Evolutionary conservation across 1,140 invertebrate genomes (phyloP).

Genomic region (Eriocheir sinensis): DNA sequence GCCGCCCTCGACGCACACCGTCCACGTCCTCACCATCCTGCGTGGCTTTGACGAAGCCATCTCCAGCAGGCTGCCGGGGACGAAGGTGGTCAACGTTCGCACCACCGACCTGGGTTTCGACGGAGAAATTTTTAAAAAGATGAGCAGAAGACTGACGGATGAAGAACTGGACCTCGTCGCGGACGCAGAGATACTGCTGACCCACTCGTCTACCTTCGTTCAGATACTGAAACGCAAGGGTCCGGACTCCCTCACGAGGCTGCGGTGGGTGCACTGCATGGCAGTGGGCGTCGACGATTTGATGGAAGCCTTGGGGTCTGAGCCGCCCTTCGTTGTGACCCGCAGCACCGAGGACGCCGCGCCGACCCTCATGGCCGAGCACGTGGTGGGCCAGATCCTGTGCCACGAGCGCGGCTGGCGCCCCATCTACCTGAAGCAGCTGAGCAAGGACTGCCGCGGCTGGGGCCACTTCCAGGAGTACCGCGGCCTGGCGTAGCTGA

Average conservation of each 20-base stretch:
- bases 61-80: too few species aligned
- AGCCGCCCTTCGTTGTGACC: not conserved
- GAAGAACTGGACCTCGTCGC: not conserved
- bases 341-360: not conserved
- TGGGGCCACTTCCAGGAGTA: not conserved
- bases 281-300: not conserved
- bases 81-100: too few species aligned
- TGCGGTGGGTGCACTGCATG: not conserved
- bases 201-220: not conserved
- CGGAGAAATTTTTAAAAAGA: too few species aligned
- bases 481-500: not conserved
- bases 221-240: not conserved
- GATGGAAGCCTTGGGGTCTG: not conserved
- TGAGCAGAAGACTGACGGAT: too few species aligned
- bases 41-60: too few species aligned
- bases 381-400: conserved; percentile 1
- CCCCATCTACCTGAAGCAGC: not conserved
- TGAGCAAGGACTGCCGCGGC: not conserved
- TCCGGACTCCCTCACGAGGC: not conserved
- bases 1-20: too few species aligned
- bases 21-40: too few species aligned
- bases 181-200: not conserved
- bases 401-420: not conserved
- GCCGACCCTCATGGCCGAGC: not conserved
- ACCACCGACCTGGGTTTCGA: too few species aligned